These are phyloP conservation scores for Malaclemys terrapin DNA, from an alignment of 2,113 vertebrate genomes.

Conservation along the genomic window DNA sequence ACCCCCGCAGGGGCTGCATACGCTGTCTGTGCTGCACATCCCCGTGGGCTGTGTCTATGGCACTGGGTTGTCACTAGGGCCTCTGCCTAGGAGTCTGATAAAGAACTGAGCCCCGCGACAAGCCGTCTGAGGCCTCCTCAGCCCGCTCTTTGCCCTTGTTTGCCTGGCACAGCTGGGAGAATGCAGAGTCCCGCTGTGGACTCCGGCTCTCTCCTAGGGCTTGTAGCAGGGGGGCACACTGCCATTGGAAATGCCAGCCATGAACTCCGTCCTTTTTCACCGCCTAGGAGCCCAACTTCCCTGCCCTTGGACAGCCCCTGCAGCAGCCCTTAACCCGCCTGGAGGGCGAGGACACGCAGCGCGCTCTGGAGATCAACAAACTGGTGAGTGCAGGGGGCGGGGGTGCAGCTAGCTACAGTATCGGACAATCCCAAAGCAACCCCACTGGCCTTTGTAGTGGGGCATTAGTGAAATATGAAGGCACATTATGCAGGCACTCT, in stretches of 20 bases:
- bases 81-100: not conserved
- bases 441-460: not conserved
- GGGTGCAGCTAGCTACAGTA: not conserved
- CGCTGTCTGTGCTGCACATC: not conserved
- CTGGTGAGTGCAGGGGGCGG: slow-evolving; percentile 75
- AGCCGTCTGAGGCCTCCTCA: not conserved
- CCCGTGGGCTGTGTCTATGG: not conserved
- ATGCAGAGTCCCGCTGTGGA: not conserved
- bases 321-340: slow-evolving; percentile 84
- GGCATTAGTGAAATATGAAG: not conserved
- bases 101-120: not conserved
- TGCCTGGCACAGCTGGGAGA: not conserved
- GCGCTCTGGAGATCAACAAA: slow-evolving; percentile 88
- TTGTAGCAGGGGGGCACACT: not conserved
- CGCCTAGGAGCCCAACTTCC: slow-evolving; percentile 69
- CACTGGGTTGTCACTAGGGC: not conserved
- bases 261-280: not conserved
- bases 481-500: not conserved
- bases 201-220: not conserved
- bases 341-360: slow-evolving; percentile 77
- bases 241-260: not conserved
- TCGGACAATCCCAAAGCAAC: not conserved
- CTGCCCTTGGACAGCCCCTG: slow-evolving; percentile 81
- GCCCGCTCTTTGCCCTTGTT: not conserved
- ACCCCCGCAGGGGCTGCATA: not conserved